Evolutionary conservation across 2,113 vertebrate species (phyloP), one percentile per base, ranked within the genome.

Genomic region (Psilopogon haemacephalus): DNA sequence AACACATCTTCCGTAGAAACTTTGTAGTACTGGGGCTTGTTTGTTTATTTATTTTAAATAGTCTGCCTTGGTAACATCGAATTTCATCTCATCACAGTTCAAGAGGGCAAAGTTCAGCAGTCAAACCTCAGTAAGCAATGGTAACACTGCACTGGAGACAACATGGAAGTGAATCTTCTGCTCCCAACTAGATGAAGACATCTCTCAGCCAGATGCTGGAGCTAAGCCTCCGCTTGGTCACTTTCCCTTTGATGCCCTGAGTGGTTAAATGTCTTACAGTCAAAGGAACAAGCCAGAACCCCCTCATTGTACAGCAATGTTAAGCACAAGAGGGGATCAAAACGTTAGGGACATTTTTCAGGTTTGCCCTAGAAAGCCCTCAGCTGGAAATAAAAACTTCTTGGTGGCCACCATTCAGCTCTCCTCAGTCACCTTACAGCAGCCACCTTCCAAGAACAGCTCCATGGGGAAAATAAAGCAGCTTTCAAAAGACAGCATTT

Each of bases 131-230:
- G 24, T 32, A 20, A 58, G 27, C 0, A 71, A 35, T 1, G 11
- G 1, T 16, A 40, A 23, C 30, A 63, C 40, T 27, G 4, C 4
- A 6, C 6, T 1, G 0, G 2, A 72, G 28, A 46, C 44, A 17
- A 1, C 1, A 14, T 30, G 11, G 20, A 84, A 65, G 69, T 5
- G 2, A 56, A 44, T 18, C 7, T 15, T 24, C 28, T 70, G 32
- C 33, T 89, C 54, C 54, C 5, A 18, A 30, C 12, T 10, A 26
- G 4, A 35, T 20, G 1, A 0, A 12, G 42, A 37, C 38, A 56
- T 17, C 32, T 62, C 27, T 40, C 56, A 30, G 2, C 3, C n/a
- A 13, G 64, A 55, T 0, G 0, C 42, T 9, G n/a, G 6, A 70
- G 69, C 1, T n/a, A 35, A 83, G 30, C 9, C 9, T 19, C 42